Percentiles rank a stretch among this genome's conserved stretches.
Conservation (phyloP, 2,113 vertebrate genomes). For the Coryphaenoides rupestris region DNA sequence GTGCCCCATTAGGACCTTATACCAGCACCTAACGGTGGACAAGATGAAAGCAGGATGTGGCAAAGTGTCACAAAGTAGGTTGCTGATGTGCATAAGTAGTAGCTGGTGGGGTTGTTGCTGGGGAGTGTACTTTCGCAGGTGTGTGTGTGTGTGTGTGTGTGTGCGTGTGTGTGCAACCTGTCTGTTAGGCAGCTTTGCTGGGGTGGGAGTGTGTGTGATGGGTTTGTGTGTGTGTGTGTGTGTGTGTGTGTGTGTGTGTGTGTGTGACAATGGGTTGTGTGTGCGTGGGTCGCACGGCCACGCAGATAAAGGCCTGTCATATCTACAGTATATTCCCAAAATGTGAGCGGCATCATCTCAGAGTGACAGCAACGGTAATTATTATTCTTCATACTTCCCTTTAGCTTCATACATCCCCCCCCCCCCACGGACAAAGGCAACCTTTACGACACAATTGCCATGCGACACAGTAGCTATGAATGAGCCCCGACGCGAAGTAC, state of each 20-base stretch:
- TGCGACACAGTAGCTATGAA: constrained; percentile 13
- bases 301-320: constrained; percentile 13
- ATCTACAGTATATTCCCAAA: constrained; percentile 11
- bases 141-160: constrained; percentile 3
- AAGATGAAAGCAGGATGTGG: no score
- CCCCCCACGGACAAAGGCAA: no score
- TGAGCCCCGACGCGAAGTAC: constrained; percentile 17
- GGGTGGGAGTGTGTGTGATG: no score
- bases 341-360: no score
- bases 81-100: no score
- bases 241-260: neutral
- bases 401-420: no score
- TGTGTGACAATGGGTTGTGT: no score
- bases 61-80: no score
- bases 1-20: constrained; percentile 41
- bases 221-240: neutral
- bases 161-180: neutral
- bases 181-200: no score
- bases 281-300: no score
- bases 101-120: neutral
- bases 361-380: no score
- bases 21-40: constrained; percentile 14
- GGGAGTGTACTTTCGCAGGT: neutral
- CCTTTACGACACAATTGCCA: constrained; percentile 26
- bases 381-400: constrained; percentile 10